phyloP scores from a whole-genome alignment of 2,113 vertebrate species.

The Xiphorhynchus elegans region DNA sequence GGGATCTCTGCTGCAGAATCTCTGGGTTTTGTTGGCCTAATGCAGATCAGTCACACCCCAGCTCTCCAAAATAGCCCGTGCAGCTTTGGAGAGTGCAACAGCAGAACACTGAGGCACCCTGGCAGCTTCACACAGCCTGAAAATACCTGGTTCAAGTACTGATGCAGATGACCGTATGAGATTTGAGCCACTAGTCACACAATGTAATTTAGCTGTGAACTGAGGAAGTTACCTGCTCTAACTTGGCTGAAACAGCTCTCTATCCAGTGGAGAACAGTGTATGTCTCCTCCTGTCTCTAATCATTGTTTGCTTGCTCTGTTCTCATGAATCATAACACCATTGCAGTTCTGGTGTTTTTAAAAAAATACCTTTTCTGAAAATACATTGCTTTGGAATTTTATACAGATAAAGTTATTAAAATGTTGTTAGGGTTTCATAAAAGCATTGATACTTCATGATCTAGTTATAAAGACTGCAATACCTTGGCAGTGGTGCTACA shows the following conservation, averaged over 20 bases:
- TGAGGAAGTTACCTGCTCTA: neutral
- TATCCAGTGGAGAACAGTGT: neutral
- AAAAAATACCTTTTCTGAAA: neutral
- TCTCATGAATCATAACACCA: neutral
- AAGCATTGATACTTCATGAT: neutral
- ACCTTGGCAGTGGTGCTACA: neutral
- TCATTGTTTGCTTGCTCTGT: neutral
- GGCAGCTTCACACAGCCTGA: neutral
- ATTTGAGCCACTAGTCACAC: neutral
- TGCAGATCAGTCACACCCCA: neutral
- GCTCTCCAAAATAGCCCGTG: fast-evolving
- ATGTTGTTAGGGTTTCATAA: neutral
- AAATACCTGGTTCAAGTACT: neutral
- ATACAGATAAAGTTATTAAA: neutral
- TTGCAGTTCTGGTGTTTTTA: neutral
- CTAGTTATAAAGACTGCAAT: neutral
- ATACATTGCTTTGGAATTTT: neutral
- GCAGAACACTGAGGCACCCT: neutral
- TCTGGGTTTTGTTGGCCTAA: neutral
- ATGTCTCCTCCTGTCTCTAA: neutral
- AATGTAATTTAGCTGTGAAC: neutral
- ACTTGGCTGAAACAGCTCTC: neutral
- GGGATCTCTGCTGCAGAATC: neutral
- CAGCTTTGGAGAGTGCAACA: neutral
- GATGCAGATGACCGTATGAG: neutral